These are phyloP conservation scores for Ormia ochracea DNA, from an alignment of 2,888 invertebrate species.

Conservation along the genomic window DNA sequence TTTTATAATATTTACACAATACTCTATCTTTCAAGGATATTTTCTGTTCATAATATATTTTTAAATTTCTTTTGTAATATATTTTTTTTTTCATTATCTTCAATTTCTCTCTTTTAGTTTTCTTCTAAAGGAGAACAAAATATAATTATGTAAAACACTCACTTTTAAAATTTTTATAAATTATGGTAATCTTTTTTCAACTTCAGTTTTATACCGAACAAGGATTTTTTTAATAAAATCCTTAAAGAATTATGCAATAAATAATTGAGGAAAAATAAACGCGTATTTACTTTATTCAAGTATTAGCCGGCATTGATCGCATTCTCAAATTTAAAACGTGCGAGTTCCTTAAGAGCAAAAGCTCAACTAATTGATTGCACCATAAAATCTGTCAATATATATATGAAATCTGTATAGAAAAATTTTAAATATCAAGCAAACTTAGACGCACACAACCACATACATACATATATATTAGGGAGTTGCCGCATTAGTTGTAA, in stretches of 20 bases:
- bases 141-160: too few species aligned
- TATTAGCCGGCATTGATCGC: neutral
- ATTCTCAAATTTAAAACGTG: slow-evolving; percentile 23
- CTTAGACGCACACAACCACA: neutral
- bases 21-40: too few species aligned
- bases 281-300: neutral
- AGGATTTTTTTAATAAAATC: slow-evolving; percentile 29
- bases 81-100: too few species aligned
- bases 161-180: slow-evolving; percentile 1
- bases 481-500: neutral
- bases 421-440: slow-evolving; percentile 19
- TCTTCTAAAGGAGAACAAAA: too few species aligned
- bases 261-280: slow-evolving; percentile 41
- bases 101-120: too few species aligned
- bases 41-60: too few species aligned
- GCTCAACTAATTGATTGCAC: slow-evolving; percentile 56
- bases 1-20: too few species aligned
- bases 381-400: slow-evolving; percentile 44
- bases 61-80: too few species aligned
- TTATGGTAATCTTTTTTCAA: neutral
- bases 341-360: slow-evolving; percentile 54
- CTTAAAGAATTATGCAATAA: slow-evolving; percentile 39
- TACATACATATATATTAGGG: neutral
- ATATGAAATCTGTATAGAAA: slow-evolving; percentile 42
- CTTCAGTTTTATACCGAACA: neutral